These are phyloP conservation scores for Popillia japonica DNA, from an alignment of 1,140 invertebrate genomes.

Conservation along the genomic window DNA sequence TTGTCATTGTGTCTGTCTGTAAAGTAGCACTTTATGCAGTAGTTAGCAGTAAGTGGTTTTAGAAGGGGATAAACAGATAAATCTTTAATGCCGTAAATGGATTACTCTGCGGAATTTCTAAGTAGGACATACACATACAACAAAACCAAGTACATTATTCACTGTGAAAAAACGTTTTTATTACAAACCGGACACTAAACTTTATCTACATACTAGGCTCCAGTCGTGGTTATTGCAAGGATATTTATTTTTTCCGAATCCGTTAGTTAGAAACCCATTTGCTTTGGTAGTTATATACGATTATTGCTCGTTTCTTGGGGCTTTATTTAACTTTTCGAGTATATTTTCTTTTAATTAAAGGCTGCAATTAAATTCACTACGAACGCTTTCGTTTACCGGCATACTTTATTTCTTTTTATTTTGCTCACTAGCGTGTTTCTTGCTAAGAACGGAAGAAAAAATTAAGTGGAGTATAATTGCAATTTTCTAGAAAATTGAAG, in stretches of 20 bases:
- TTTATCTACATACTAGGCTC: background rate
- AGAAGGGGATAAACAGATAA: too few relatives aligned
- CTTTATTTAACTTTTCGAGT: conserved; percentile 15
- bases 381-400: background rate
- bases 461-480: background rate
- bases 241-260: background rate
- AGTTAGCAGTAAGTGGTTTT: too few relatives aligned
- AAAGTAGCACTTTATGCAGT: too few relatives aligned
- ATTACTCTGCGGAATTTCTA: too few relatives aligned
- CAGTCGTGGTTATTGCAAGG: background rate
- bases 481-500: background rate
- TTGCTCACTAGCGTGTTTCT: background rate
- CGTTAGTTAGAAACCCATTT: conserved; percentile 8
- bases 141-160: too few relatives aligned
- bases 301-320: background rate
- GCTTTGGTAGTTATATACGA: background rate
- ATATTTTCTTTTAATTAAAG: conserved; percentile 16
- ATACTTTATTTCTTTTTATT: background rate
- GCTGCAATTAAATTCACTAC: background rate
- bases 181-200: too few relatives aligned
- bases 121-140: too few relatives aligned
- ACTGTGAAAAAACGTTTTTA: too few relatives aligned
- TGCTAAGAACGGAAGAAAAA: background rate
- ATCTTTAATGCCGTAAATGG: too few relatives aligned
- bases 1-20: too few relatives aligned